A percentile compares a stretch with the other conserved stretches of the same genome.
These are phyloP conservation scores for Gymnocypris eckloni DNA, from an alignment of 2,797 vertebrate species.

Conservation along the genomic window DNA sequence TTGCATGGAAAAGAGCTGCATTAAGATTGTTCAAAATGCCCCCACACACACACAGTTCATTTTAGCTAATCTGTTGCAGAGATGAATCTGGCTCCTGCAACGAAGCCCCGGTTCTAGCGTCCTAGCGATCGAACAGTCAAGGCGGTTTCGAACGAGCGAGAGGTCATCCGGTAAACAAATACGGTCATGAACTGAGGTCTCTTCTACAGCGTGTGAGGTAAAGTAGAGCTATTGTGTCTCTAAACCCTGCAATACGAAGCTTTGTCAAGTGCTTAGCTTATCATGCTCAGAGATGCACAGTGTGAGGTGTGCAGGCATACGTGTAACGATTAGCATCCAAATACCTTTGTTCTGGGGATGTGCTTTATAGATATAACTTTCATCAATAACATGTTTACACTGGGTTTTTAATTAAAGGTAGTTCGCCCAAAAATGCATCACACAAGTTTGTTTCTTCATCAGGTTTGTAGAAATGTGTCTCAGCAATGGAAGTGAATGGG, in stretches of 20 bases:
- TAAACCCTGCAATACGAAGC: slow-evolving; percentile 52
- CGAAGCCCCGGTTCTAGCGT: not conserved
- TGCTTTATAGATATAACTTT: not conserved
- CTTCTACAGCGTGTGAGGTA: slow-evolving; percentile 59
- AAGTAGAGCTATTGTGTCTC: slow-evolving; percentile 49
- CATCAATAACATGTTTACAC: slow-evolving; percentile 2
- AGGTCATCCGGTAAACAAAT: slow-evolving; percentile 55
- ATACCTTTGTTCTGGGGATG: not conserved
- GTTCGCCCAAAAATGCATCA: not conserved
- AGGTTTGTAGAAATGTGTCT: not conserved
- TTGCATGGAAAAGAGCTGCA: slow-evolving; percentile 10
- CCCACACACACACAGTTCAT: not conserved
- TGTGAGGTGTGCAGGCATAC: slow-evolving; percentile 55
- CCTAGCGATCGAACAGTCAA: not conserved
- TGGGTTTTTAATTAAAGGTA: not conserved
- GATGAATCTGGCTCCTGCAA: not conserved
- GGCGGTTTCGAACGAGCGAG: slow-evolving; percentile 25
- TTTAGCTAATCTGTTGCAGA: not conserved
- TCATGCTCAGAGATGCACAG: slow-evolving; percentile 54
- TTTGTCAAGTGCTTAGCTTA: slow-evolving; percentile 45
- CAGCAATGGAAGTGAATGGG: not conserved
- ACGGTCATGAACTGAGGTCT: slow-evolving; percentile 54
- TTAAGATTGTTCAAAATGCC: not conserved
- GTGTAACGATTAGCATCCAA: not conserved
- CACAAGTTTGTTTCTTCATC: not conserved